These are phyloP conservation scores for Tinamus guttatus DNA, from an alignment of 2,113 vertebrate species.

Conservation along the genomic window DNA sequence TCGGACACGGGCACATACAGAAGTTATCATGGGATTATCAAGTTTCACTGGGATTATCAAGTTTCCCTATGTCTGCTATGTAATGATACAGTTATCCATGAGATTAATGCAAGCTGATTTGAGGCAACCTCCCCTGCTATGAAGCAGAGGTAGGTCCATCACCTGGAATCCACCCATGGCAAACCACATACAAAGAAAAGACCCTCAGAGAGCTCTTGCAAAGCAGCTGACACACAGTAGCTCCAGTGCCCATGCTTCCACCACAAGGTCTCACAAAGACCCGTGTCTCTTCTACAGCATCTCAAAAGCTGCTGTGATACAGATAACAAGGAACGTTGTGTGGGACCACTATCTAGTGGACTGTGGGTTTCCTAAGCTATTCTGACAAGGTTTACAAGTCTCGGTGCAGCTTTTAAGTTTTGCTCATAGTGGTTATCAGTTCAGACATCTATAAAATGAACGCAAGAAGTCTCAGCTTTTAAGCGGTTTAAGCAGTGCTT, in stretches of 20 bases:
- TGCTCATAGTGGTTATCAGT: neutral
- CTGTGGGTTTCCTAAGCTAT: neutral
- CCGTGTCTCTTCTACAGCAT: neutral
- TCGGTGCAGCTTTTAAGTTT: neutral
- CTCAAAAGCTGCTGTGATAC: neutral
- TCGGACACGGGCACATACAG: neutral
- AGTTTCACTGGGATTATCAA: neutral
- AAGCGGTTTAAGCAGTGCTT: neutral
- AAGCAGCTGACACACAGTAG: neutral
- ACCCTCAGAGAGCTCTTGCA: neutral
- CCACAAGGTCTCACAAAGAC: neutral
- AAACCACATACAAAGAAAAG: neutral
- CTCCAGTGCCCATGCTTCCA: neutral
- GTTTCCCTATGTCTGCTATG: neutral
- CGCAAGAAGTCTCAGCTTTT: neutral
- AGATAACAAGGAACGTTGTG: neutral
- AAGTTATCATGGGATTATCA: fast-evolving
- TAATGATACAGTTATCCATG: fast-evolving
- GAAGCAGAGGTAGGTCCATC: neutral
- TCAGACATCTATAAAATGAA: neutral
- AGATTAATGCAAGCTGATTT: neutral
- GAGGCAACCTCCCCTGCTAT: neutral
- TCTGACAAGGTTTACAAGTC: neutral
- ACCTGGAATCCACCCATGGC: neutral
- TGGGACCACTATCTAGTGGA: neutral